Evolutionary conservation across 2,113 vertebrate genomes (phyloP).

Genomic region (Pomatostomus ruficeps): DNA sequence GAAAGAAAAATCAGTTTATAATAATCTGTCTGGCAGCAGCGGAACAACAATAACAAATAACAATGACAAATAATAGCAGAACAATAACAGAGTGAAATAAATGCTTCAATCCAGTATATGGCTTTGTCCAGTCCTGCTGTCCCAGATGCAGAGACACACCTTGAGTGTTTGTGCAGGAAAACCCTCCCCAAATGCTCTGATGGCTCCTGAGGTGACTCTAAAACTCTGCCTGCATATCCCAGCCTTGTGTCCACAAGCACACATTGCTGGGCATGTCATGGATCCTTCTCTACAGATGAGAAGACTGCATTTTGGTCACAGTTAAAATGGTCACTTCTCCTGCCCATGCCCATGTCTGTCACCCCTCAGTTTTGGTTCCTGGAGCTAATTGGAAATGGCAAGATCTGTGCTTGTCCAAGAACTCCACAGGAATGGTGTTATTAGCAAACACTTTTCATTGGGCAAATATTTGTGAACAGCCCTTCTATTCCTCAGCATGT

Average conservation of each 20-base stretch:
- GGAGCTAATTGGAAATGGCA: neutral
- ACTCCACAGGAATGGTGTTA: neutral
- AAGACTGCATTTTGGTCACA: neutral
- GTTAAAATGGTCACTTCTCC: neutral
- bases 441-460: neutral
- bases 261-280: accelerated
- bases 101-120: no score
- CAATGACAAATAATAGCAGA: neutral
- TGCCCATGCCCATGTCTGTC: neutral
- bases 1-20: neutral
- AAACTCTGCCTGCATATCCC: neutral
- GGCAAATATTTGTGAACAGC: neutral
- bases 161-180: accelerated
- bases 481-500: neutral
- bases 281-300: neutral
- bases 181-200: neutral
- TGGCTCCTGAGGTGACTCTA: neutral
- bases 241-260: accelerated
- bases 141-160: neutral
- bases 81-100: neutral
- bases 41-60: neutral
- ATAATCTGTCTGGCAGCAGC: neutral
- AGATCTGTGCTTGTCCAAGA: neutral
- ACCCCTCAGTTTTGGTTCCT: neutral
- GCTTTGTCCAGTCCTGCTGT: neutral